A percentile compares a stretch with the other conserved stretches of the same genome.
These are phyloP conservation scores for Noctilio leporinus DNA, from an alignment of 2,113 vertebrate species.

Conservation along the genomic window DNA sequence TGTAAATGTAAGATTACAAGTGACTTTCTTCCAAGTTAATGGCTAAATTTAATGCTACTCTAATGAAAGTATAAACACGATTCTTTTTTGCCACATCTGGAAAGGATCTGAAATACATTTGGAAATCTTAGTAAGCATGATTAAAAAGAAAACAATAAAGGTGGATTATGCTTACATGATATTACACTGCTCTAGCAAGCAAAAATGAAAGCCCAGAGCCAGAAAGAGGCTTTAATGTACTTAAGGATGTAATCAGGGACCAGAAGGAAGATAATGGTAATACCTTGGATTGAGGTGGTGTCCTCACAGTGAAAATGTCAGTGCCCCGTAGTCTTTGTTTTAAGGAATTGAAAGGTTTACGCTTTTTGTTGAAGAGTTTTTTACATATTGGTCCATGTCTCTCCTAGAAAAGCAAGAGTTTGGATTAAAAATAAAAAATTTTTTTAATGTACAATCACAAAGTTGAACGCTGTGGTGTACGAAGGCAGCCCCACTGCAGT, in stretches of 20 bases:
- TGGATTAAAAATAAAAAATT: not conserved
- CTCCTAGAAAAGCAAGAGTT: constrained; percentile 58
- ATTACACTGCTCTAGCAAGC: not conserved
- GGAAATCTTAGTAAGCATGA: constrained; percentile 46
- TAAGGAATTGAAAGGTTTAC: constrained; percentile 73
- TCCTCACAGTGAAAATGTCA: constrained; percentile 56
- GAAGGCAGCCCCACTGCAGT: not conserved
- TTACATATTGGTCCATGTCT: constrained; percentile 72
- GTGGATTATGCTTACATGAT: constrained; percentile 40
- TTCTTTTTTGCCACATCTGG: constrained; percentile 45
- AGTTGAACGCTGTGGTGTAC: not conserved
- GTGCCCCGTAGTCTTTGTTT: constrained; percentile 72
- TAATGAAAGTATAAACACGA: constrained; percentile 53
- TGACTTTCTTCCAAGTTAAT: constrained; percentile 34
- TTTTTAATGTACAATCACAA: not conserved
- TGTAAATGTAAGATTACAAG: constrained; percentile 26
- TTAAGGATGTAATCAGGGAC: not conserved
- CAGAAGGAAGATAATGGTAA: not conserved
- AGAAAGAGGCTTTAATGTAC: not conserved
- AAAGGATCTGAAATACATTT: constrained; percentile 54
- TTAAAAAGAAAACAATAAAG: constrained; percentile 54
- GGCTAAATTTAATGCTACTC: constrained; percentile 32
- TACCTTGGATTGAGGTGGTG: constrained; percentile 48
- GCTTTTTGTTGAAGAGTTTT: constrained; percentile 72
- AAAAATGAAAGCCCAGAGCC: constrained; percentile 29